Evolutionary conservation across 37 sponge, comb jelly and placozoan species (phyloP).

Genomic region (Bolinopsis microptera): DNA sequence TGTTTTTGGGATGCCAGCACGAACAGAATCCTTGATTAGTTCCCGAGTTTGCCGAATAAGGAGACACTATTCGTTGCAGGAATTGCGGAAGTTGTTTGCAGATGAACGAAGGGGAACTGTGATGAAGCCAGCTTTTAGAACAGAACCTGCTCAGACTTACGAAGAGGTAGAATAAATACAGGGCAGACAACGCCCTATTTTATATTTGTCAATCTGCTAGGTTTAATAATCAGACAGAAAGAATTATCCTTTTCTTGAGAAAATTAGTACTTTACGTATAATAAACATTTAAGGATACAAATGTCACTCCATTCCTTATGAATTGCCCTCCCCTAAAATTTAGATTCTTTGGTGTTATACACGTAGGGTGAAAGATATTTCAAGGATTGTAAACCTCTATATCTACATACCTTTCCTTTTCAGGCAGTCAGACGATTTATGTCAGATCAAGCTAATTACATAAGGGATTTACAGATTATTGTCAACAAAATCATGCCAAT

Average conservation of each 20-base stretch:
- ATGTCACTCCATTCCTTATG: no score
- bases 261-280: no score
- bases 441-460: slow-evolving; percentile 36
- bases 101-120: background rate
- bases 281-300: no score
- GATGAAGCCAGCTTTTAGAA: slow-evolving; percentile 1
- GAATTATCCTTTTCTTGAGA: no score
- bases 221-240: no score
- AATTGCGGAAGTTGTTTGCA: background rate
- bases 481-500: slow-evolving; percentile 52
- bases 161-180: slow-evolving; percentile 35
- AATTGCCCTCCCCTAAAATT: no score
- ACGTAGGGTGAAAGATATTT: no score
- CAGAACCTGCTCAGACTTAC: slow-evolving; percentile 26
- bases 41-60: background rate
- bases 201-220: no score
- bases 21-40: background rate
- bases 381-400: no score
- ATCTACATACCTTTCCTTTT: background rate
- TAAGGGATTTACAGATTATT: slow-evolving; percentile 7
- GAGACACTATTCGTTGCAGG: background rate
- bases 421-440: slow-evolving; percentile 40
- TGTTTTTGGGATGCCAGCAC: no score
- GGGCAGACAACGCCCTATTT: no score
- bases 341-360: no score